Percentiles rank a stretch among this genome's conserved stretches.
Conservation (phyloP, 2,888 invertebrate genomes). For the Thera britannica region DNA sequence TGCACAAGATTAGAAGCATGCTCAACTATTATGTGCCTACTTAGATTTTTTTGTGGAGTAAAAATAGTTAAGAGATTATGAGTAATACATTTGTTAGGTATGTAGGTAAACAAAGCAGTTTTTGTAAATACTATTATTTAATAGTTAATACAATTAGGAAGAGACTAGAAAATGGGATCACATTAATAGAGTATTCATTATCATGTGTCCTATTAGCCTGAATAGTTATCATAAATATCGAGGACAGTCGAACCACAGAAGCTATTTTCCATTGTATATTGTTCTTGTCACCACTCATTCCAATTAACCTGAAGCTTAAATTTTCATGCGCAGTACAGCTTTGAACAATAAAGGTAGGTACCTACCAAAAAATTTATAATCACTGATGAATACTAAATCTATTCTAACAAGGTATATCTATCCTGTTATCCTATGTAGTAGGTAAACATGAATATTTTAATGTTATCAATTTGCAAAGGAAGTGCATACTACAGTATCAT, state of each 20-base stretch:
- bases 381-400: too few relatives aligned
- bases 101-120: too few relatives aligned
- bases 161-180: slow-evolving; percentile 16
- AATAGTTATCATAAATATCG: slow-evolving; percentile 52
- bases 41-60: not conserved
- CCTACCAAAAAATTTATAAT: too few relatives aligned
- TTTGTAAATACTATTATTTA: not conserved
- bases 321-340: too few relatives aligned
- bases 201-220: slow-evolving; percentile 51
- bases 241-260: slow-evolving; percentile 48
- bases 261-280: slow-evolving; percentile 22
- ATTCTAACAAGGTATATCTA: too few relatives aligned
- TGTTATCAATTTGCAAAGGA: slow-evolving; percentile 21
- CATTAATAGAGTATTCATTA: slow-evolving; percentile 41
- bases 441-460: not conserved
- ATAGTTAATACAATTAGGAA: not conserved
- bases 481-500: slow-evolving; percentile 10
- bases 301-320: not conserved
- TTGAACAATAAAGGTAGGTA: too few relatives aligned
- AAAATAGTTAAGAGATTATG: slow-evolving; percentile 1
- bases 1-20: too few relatives aligned
- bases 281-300: not conserved
- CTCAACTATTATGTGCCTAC: too few relatives aligned
- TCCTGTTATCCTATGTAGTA: not conserved
- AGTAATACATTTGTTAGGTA: not conserved